These are phyloP conservation scores for Hylaeus anthracinus DNA, from an alignment of 1,140 invertebrate species.

Conservation along the genomic window DNA sequence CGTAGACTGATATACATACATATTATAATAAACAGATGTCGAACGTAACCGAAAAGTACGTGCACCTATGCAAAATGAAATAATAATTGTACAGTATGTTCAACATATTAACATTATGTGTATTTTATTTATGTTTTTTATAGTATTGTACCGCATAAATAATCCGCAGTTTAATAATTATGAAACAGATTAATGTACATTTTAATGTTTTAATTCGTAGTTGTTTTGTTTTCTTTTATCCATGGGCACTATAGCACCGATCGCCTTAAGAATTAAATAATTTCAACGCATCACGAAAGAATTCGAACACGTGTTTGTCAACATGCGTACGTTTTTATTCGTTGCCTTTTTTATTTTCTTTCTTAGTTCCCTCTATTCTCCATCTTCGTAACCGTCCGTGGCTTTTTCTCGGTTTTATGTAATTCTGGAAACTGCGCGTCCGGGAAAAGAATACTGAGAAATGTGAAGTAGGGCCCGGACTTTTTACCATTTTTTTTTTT, in stretches of 20 bases:
- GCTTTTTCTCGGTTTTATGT: background rate
- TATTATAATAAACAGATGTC: too few relatives aligned
- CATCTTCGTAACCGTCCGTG: background rate
- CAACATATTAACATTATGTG: too few relatives aligned
- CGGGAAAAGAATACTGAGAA: background rate
- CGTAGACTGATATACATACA: too few relatives aligned
- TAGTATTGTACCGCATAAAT: too few relatives aligned
- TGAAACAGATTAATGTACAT: background rate
- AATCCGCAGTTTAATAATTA: background rate
- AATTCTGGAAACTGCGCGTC: background rate
- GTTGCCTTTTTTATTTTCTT: background rate
- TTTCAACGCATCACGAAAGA: background rate
- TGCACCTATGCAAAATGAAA: too few relatives aligned
- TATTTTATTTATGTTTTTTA: too few relatives aligned
- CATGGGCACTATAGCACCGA: background rate
- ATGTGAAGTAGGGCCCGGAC: background rate
- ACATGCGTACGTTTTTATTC: background rate
- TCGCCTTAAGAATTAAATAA: background rate
- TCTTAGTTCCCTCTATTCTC: background rate
- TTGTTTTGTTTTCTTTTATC: slow-evolving; percentile 2
- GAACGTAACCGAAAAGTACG: too few relatives aligned
- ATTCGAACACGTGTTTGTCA: background rate
- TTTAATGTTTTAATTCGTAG: background rate
- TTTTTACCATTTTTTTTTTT: background rate
- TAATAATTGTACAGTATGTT: too few relatives aligned